phyloP scores from a whole-genome alignment of 2,888 invertebrate genomes.

The Drosophila borealis region DNA sequence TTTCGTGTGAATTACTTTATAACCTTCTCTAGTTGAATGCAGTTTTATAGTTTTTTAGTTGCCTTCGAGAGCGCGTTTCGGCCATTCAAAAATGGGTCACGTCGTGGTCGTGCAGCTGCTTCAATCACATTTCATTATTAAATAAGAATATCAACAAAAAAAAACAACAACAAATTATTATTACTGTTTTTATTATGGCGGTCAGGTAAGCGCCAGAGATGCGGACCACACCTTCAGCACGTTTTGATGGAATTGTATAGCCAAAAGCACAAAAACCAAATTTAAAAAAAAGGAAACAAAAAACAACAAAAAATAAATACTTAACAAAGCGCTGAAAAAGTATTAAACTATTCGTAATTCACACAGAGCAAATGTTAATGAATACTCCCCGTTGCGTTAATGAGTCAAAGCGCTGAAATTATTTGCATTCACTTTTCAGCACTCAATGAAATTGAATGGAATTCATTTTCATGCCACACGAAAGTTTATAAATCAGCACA shows the following conservation, averaged over 20 bases:
- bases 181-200: constrained; percentile 34
- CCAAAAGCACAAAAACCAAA: constrained; percentile 27
- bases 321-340: constrained; percentile 51
- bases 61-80: background rate
- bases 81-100: constrained; percentile 52
- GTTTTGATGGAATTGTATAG: constrained; percentile 37
- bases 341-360: constrained; percentile 61
- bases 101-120: constrained; percentile 9
- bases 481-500: constrained; percentile 64
- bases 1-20: too few relatives aligned
- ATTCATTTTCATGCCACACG: constrained; percentile 66
- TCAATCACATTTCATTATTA: constrained; percentile 42
- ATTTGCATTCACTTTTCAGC: constrained; percentile 78
- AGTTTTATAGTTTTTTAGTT: constrained; percentile 9
- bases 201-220: constrained; percentile 34
- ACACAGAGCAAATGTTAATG: constrained; percentile 67
- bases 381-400: constrained; percentile 74
- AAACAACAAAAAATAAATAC: background rate
- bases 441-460: constrained; percentile 48
- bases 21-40: background rate
- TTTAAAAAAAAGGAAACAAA: constrained; percentile 1
- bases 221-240: constrained; percentile 56
- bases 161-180: constrained; percentile 34
- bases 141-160: constrained; percentile 19
- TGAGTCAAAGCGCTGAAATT: constrained; percentile 76